Percentiles rank a stretch among this genome's conserved stretches.
These are phyloP conservation scores for Neogobius melanostomus DNA, from an alignment of 2,113 vertebrate genomes.

Conservation along the genomic window DNA sequence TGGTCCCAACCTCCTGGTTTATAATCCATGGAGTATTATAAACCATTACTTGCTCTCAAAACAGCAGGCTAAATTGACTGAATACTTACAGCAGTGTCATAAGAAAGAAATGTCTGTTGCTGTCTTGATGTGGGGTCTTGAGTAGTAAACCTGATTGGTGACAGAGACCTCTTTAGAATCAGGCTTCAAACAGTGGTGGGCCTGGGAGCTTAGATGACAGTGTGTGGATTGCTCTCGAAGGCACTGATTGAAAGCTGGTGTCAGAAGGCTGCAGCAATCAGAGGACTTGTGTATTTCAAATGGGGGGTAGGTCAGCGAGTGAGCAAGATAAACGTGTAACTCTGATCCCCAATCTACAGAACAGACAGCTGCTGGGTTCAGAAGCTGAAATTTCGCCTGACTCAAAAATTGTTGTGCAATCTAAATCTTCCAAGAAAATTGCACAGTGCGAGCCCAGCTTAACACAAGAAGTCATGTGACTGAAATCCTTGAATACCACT, in stretches of 20 bases:
- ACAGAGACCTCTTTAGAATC: slow-evolving; percentile 59
- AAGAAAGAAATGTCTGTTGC: slow-evolving; percentile 24
- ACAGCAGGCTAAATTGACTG: not conserved
- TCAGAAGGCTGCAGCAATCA: slow-evolving; percentile 63
- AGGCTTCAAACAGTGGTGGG: slow-evolving; percentile 58
- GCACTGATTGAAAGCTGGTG: slow-evolving; percentile 67
- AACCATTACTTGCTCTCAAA: not conserved
- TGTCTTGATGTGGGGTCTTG: slow-evolving; percentile 35
- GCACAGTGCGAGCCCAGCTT: too few relatives aligned
- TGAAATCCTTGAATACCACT: too few relatives aligned
- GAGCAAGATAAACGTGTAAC: slow-evolving; percentile 59
- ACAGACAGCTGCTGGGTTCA: slow-evolving; percentile 19
- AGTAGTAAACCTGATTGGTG: slow-evolving; percentile 40
- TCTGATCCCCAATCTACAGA: slow-evolving; percentile 34
- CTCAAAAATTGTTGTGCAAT: too few relatives aligned
- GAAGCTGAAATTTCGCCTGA: too few relatives aligned
- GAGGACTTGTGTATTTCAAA: slow-evolving; percentile 67
- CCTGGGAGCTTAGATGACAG: slow-evolving; percentile 61
- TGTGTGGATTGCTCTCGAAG: slow-evolving; percentile 61
- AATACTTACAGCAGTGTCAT: slow-evolving; percentile 24
- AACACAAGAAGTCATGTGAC: too few relatives aligned
- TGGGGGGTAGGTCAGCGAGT: slow-evolving; percentile 47
- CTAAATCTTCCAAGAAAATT: too few relatives aligned
- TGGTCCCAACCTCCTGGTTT: not conserved
- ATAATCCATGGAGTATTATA: not conserved